Evolutionary conservation across 2,113 vertebrate species (phyloP), one percentile per base, ranked within the genome.

Genomic region (Nothobranchius kuhntae): DNA sequence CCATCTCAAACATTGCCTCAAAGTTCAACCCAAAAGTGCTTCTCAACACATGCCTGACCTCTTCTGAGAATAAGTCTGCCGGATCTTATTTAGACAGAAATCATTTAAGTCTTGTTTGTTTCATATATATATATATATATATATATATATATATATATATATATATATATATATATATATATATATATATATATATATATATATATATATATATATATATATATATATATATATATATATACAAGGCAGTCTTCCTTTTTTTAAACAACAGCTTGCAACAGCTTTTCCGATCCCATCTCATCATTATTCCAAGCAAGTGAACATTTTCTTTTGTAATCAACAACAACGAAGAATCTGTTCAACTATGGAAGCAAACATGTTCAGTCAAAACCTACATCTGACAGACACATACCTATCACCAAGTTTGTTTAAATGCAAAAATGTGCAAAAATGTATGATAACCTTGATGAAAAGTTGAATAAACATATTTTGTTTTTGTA

Each of bases 1-100:
- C 83, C 90, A 90, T 90, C 69, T 86, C 87, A 70, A 78, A 84
- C 89, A 90, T 90, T 87, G 89, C 89, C 90, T 91, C 87, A 87
- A 90, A 89, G 85, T 86, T 90, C 89, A 89, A 90, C 90, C 89
- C 89, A 89, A 89, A 91, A 91, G 90, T 90, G 90, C 90, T 91
- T 91, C 87, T 90, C 86, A 73, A 89, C 81, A 90, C 85, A 90
- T 88, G 85, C 80, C 83, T 89, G 86, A 88, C 87, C 90, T 89
- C 89, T 78, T 81, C 83, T 86, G 73, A 48, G 69, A 83, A 81
- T 77, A 84, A 71, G 82, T 69, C 76, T 79, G 71, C 61, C 36
- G 69, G 78, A 79, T 87, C 79, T 82, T 78, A 68, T 88, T 86
- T 86, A 80, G 80, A 80, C 82, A 57, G 77, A 64, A 82, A 89